phyloP scores from a whole-genome alignment of 2,888 invertebrate genomes.

The Scaptomyza cyrtandrae region DNA sequence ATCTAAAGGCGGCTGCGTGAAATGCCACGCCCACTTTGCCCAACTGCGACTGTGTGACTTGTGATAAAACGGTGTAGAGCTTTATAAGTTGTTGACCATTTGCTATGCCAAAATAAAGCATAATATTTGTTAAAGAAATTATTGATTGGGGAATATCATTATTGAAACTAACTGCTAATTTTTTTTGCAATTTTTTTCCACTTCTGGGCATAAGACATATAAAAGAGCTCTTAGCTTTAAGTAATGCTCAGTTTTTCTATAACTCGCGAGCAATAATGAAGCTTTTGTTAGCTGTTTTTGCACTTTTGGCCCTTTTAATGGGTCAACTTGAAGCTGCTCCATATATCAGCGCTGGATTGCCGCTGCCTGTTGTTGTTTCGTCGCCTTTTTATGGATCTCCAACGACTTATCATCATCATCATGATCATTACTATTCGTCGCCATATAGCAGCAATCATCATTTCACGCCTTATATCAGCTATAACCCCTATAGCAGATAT shows the following conservation, averaged over 20 bases:
- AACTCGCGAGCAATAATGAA: conserved; percentile 40
- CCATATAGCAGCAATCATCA: conserved; percentile 38
- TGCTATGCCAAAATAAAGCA: conserved; percentile 40
- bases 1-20: conserved; percentile 55
- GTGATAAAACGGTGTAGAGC: conserved; percentile 73
- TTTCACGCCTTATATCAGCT: conserved; percentile 10
- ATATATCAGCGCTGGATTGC: conserved; percentile 31
- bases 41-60: conserved; percentile 31
- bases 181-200: conserved; percentile 5
- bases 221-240: conserved; percentile 16
- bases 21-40: conserved; percentile 4
- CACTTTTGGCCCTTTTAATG: conserved; percentile 22
- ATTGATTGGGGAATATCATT: conserved; percentile 37
- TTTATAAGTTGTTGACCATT: conserved; percentile 57
- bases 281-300: conserved; percentile 18
- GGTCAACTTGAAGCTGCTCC: conserved; percentile 34
- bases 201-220: conserved; percentile 37
- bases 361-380: conserved; percentile 38
- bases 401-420: conserved; percentile 26
- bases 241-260: conserved; percentile 24
- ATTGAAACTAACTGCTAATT: conserved; percentile 37
- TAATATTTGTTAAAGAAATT: conserved; percentile 42
- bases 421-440: conserved; percentile 38
- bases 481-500: neutral
- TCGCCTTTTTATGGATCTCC: conserved; percentile 33